phyloP scores from a whole-genome alignment of 2,113 vertebrate species.

The Catharus bicknelli region DNA sequence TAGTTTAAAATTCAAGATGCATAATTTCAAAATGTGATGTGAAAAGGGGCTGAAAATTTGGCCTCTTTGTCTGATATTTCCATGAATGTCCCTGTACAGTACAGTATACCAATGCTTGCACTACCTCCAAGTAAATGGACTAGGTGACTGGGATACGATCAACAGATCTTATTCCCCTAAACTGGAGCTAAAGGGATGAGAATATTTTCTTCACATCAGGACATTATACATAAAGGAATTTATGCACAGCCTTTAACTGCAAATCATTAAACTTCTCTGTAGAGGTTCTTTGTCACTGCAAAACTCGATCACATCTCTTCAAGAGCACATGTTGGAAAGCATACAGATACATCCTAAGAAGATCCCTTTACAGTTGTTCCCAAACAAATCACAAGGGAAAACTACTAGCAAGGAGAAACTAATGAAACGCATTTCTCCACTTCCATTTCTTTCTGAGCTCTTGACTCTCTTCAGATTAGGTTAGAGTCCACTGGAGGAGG shows the following conservation, averaged over 20 bases:
- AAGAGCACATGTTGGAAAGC: fast-evolving
- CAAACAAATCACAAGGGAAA: background rate
- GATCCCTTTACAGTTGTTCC: background rate
- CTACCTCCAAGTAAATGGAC: background rate
- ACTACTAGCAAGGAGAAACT: background rate
- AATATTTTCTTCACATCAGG: background rate
- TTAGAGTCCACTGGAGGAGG: background rate
- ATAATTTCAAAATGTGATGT: background rate
- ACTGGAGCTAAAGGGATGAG: background rate
- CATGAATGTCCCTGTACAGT: background rate
- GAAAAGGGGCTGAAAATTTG: background rate
- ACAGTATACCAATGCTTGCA: fast-evolving
- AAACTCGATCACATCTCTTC: background rate
- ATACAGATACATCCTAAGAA: background rate
- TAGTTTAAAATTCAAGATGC: background rate
- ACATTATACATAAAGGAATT: background rate
- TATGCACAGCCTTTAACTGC: background rate
- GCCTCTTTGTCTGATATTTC: background rate
- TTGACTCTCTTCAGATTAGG: background rate
- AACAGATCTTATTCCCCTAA: background rate
- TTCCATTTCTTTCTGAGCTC: background rate
- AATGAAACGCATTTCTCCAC: background rate
- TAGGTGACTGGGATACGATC: background rate
- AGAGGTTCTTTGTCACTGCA: background rate
- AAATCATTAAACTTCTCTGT: background rate